phyloP scores from a whole-genome alignment of 2,113 vertebrate species.

The Sinocyclocheilus anophthalmus region DNA sequence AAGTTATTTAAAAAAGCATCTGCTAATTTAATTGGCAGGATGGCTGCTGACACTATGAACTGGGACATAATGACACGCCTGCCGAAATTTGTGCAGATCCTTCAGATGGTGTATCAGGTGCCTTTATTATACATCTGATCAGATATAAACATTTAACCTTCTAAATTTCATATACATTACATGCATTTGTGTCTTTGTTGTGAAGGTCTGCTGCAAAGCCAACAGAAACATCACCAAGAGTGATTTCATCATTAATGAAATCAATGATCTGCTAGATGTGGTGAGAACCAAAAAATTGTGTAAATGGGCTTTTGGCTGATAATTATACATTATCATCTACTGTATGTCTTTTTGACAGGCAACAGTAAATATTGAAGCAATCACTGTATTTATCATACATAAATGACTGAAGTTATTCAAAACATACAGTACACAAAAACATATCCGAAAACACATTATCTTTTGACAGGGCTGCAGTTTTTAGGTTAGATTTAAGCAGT shows the following conservation, averaged over 20 bases:
- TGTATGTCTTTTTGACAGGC: too few species aligned
- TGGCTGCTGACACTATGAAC: background rate
- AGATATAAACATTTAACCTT: too few species aligned
- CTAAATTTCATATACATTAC: too few species aligned
- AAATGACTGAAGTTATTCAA: background rate
- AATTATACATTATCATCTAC: background rate
- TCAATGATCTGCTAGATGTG: constrained; percentile 19
- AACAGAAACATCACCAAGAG: constrained; percentile 29
- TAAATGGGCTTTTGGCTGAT: too few species aligned
- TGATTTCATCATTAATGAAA: constrained; percentile 55
- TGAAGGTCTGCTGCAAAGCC: constrained; percentile 51
- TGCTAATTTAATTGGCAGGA: background rate
- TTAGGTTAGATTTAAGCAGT: background rate
- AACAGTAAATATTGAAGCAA: background rate
- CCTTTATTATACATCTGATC: background rate
- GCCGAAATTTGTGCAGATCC: background rate
- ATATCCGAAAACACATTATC: background rate
- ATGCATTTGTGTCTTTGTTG: too few species aligned
- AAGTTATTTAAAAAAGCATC: constrained; percentile 42
- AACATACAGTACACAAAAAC: background rate
- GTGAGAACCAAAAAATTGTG: constrained; percentile 43
- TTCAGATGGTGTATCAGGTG: constrained; percentile 56
- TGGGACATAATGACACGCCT: background rate
- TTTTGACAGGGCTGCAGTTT: too few species aligned
- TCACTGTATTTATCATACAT: background rate